These are phyloP conservation scores for Stichodactyla mertensii DNA, from an alignment of 64 coral and sea anemone genomes.

Conservation along the genomic window DNA sequence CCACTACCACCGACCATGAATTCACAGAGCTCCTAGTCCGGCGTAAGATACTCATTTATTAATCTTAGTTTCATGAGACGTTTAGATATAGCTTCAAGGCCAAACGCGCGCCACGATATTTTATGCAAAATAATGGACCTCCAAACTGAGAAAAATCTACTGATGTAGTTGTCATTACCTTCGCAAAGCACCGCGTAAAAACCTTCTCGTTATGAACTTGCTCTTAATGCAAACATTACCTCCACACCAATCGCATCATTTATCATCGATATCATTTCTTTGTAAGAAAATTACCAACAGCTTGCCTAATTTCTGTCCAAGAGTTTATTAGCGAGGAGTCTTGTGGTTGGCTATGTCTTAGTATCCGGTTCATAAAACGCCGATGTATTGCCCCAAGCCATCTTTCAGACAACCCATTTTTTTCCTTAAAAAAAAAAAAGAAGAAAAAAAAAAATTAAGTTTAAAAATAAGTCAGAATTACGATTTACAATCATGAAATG, in stretches of 20 bases:
- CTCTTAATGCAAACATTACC: not conserved
- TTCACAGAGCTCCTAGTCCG: not conserved
- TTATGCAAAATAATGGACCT: not conserved
- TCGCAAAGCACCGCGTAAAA: not conserved
- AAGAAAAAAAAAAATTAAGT: not conserved
- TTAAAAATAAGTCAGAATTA: not conserved
- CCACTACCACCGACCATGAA: not conserved
- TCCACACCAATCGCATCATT: not conserved
- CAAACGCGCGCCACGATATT: not conserved
- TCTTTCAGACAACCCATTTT: not conserved
- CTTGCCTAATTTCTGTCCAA: not conserved
- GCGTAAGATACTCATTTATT: not conserved
- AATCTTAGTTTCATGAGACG: not conserved
- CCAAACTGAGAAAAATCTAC: not conserved
- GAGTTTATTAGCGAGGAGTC: not conserved
- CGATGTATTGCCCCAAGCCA: not conserved
- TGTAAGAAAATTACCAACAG: constrained; percentile 1
- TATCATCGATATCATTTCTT: constrained; percentile 1
- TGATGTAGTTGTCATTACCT: not conserved
- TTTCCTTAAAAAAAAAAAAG: not conserved
- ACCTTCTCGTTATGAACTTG: not conserved
- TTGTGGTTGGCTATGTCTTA: not conserved
- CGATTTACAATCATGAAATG: not conserved
- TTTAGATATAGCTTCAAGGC: not conserved
- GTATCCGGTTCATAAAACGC: not conserved